Evolutionary conservation across 2,113 vertebrate genomes (phyloP).

Genomic region (Puntigrus tetrazona): DNA sequence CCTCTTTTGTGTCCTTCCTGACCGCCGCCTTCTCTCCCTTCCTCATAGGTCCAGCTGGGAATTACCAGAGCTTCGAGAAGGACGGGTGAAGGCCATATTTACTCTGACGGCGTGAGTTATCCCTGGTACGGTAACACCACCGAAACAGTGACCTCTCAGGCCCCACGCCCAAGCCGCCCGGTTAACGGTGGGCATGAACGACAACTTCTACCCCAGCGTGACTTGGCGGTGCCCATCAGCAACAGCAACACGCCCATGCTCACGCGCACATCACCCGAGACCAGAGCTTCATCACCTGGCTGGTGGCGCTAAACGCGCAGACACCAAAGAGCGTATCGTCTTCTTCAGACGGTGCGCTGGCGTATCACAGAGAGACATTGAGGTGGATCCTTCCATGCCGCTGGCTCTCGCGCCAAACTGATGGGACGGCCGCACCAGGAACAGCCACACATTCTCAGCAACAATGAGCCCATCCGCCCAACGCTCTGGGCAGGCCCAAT

Average conservation of each 20-base stretch:
- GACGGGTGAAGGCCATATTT: slow-evolving; percentile 89
- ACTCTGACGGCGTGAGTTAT: slow-evolving; percentile 89
- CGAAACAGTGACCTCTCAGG: slow-evolving; percentile 86
- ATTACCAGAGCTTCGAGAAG: slow-evolving; percentile 85
- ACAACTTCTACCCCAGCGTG: slow-evolving; percentile 92
- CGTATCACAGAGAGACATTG: slow-evolving; percentile 89
- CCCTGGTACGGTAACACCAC: slow-evolving; percentile 92
- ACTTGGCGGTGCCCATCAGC: slow-evolving; percentile 88
- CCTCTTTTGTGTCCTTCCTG: slow-evolving; percentile 13
- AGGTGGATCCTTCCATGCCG: slow-evolving; percentile 83
- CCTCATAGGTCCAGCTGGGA: slow-evolving; percentile 89
- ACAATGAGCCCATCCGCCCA: slow-evolving; percentile 87
- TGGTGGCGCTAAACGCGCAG: slow-evolving; percentile 87
- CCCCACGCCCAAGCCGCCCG: slow-evolving; percentile 85
- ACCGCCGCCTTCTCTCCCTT: background rate
- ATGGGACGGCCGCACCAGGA: slow-evolving; percentile 87
- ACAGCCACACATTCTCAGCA: slow-evolving; percentile 86
- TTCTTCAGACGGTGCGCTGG: slow-evolving; percentile 89
- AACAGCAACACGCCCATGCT: slow-evolving; percentile 85
- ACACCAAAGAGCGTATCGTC: slow-evolving; percentile 88
- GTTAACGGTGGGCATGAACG: slow-evolving; percentile 90
- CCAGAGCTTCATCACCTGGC: slow-evolving; percentile 91
- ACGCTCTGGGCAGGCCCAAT: slow-evolving; percentile 86
- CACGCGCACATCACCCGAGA: slow-evolving; percentile 87
- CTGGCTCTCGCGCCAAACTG: slow-evolving; percentile 81